These are phyloP conservation scores for Augochlorella aurata DNA, from an alignment of 2,888 invertebrate species.

Conservation along the genomic window DNA sequence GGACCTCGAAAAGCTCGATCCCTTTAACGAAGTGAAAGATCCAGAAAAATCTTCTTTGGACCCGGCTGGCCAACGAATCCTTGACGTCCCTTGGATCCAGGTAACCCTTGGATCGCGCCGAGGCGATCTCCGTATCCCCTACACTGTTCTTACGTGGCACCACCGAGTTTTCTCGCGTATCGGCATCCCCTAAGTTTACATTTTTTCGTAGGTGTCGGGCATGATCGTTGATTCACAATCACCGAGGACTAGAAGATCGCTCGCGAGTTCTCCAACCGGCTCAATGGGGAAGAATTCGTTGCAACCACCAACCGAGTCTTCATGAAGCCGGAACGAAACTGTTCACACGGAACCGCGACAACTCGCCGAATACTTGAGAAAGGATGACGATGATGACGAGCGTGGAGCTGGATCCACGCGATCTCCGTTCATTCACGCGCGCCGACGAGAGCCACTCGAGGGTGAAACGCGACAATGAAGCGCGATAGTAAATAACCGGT, in stretches of 20 bases:
- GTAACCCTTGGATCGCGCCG: background rate
- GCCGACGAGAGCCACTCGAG: conserved; percentile 14
- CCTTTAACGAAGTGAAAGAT: background rate
- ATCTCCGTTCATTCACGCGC: conserved; percentile 32
- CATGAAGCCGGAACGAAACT: conserved; percentile 1
- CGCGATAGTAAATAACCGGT: conserved; percentile 40
- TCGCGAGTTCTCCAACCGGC: conserved; percentile 21
- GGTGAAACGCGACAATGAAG: conserved; percentile 38
- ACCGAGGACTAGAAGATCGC: too few relatives aligned
- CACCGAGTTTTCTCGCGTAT: conserved; percentile 9
- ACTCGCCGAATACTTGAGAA: background rate
- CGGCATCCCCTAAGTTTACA: conserved; percentile 29
- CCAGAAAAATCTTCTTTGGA: background rate
- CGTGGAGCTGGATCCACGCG: background rate
- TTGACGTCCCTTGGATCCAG: background rate
- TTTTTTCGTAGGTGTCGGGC: conserved; percentile 9
- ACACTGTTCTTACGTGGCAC: conserved; percentile 23
- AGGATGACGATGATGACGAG: background rate
- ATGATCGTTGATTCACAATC: background rate
- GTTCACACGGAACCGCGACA: background rate
- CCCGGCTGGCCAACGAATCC: background rate
- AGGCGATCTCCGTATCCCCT: background rate
- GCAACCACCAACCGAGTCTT: conserved; percentile 1
- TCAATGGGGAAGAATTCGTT: background rate
- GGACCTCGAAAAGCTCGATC: background rate